Conservation (phyloP, 2,888 invertebrate genomes). For the Slavum lentiscoides region DNA sequence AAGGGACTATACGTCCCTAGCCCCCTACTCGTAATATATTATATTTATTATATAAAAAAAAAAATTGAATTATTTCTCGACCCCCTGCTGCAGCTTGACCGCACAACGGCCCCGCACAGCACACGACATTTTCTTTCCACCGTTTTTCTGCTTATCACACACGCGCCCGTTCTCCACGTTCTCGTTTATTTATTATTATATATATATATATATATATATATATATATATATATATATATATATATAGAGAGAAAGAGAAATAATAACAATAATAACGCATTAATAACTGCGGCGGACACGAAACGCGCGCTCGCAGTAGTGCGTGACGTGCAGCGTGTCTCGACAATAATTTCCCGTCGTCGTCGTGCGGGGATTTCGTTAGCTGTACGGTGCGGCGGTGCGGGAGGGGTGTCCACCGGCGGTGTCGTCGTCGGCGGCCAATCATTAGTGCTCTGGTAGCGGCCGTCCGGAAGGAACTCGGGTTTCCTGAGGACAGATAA, state of each 20-base stretch:
- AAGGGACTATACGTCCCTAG: no score
- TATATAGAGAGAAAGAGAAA: not conserved
- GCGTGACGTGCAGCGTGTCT: slow-evolving; percentile 42
- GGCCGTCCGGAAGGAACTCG: slow-evolving; percentile 48
- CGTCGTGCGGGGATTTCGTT: not conserved
- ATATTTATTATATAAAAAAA: no score
- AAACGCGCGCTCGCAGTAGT: slow-evolving; percentile 21
- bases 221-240: not conserved
- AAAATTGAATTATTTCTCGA: slow-evolving; percentile 40
- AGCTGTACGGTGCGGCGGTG: not conserved
- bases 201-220: no score
- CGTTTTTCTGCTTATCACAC: slow-evolving; percentile 21
- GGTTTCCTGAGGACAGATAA: slow-evolving; percentile 51
- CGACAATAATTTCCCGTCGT: slow-evolving; percentile 28
- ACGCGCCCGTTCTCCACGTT: no score
- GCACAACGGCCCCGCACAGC: not conserved
- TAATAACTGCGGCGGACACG: slow-evolving; percentile 50
- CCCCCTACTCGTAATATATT: no score
- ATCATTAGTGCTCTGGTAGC: slow-evolving; percentile 32
- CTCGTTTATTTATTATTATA: not conserved
- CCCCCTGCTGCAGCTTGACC: not conserved
- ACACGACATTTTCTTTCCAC: slow-evolving; percentile 20
- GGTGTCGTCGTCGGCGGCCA: slow-evolving; percentile 8
- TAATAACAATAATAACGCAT: slow-evolving; percentile 33
- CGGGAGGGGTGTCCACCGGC: not conserved